A percentile compares a stretch with the other conserved stretches of the same genome.
phyloP scores from a whole-genome alignment of 2,113 vertebrate genomes.

The Hassar affinis region DNA sequence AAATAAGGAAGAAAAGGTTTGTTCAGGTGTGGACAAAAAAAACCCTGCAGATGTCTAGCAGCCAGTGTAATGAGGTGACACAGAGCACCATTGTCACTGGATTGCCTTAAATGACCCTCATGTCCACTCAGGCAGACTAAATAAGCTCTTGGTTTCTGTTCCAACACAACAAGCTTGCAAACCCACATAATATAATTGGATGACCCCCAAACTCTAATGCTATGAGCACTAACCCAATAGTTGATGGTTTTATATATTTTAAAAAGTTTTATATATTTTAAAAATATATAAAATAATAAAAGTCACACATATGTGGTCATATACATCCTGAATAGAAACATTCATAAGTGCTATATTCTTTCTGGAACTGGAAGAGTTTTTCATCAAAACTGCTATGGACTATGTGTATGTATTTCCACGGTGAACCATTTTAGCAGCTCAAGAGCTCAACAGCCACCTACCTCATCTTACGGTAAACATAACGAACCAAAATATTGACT shows the following conservation, averaged over 20 bases:
- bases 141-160: not conserved
- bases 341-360: not conserved
- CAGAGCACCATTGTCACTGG: not conserved
- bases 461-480: conserved; percentile 1
- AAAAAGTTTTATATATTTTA: too few relatives aligned
- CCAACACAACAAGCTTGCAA: not conserved
- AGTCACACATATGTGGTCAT: not conserved
- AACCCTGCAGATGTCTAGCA: conserved; percentile 6
- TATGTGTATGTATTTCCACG: not conserved
- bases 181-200: not conserved
- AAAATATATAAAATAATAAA: not conserved
- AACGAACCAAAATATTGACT: conserved; percentile 28
- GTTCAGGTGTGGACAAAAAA: not conserved
- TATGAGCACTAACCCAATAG: not conserved
- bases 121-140: not conserved
- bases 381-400: not conserved
- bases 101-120: conserved; percentile 10
- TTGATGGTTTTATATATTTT: not conserved
- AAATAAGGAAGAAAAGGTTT: conserved; percentile 1
- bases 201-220: not conserved
- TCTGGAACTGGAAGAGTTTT: not conserved
- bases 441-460: not conserved
- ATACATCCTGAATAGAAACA: too few relatives aligned
- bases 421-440: not conserved
- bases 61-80: conserved; percentile 1